Percentiles rank a stretch among this genome's conserved stretches.
Conservation (phyloP, 2,888 invertebrate species). For the Peribatodes rhomboidaria region DNA sequence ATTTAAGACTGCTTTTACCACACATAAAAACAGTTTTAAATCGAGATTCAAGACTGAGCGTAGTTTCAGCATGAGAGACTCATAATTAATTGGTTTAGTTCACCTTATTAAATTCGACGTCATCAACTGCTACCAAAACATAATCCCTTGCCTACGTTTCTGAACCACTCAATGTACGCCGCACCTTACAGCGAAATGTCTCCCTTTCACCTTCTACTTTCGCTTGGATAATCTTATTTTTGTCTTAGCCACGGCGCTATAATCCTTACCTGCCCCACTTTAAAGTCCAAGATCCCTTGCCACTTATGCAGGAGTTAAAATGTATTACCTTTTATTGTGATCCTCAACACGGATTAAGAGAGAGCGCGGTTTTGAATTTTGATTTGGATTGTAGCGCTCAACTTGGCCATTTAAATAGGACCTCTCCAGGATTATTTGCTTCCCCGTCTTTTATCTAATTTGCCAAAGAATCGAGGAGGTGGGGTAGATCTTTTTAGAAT, state of each 20-base stretch:
- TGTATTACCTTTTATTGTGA: conserved; percentile 87
- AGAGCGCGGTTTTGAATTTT: conserved; percentile 87
- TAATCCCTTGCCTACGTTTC: conserved; percentile 43
- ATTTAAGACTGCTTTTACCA: too few species aligned
- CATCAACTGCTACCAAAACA: neutral
- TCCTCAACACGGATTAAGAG: conserved; percentile 87
- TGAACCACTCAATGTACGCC: conserved; percentile 52
- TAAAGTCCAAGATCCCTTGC: conserved; percentile 66
- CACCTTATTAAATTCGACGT: too few species aligned
- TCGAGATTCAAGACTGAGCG: too few species aligned
- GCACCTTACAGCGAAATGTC: conserved; percentile 78
- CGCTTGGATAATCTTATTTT: conserved; percentile 86
- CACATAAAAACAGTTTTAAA: too few species aligned
- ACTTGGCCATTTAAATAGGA: conserved; percentile 76
- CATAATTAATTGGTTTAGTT: too few species aligned
- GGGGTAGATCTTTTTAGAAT: conserved; percentile 57
- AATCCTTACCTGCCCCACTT: conserved; percentile 57
- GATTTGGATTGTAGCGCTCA: conserved; percentile 82
- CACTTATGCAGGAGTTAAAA: conserved; percentile 74
- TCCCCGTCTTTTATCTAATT: conserved; percentile 62
- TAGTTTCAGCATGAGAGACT: too few species aligned
- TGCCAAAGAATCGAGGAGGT: conserved; percentile 48
- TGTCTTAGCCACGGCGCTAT: conserved; percentile 62
- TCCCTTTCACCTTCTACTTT: conserved; percentile 87
- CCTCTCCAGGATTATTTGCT: conserved; percentile 72